Base-by-base conservation (phyloP, 2,888 invertebrate species). In the Embidobia sp. region DNA sequence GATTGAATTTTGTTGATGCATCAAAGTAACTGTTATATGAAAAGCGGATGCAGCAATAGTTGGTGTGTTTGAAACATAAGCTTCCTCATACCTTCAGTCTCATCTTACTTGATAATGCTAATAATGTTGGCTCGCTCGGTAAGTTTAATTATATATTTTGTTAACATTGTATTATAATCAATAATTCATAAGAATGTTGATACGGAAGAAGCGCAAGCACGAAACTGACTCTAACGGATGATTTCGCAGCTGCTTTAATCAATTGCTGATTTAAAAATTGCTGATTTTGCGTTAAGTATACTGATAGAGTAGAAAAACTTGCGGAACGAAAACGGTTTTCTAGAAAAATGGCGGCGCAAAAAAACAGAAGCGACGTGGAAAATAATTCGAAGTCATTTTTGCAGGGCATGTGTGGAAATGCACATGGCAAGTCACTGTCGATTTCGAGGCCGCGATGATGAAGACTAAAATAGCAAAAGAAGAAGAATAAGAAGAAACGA, bases 361-460 rank as follows among this genome's bases (percentile, higher is more conserved):
- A 19, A 44, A 10, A 22, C n/a, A 22, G n/a, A 13, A 8, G 27
- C 13, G n/a, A 48, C 26, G 13, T 48, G 26, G 29, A 48, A 48
- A 48, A 48, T 48, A 27, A 26, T 27, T 22, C 3, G 6, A 4
- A 22, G 6, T 22, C 3, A 22, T 22, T 22, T 22, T 22, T 6
- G 6, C 22, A 22, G 3, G 22, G 22, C 22, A n/a, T n/a, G n/a
- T n/a, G 40, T 57, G 33, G 22, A 59, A 57, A 44, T 44, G 29
- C 57, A 37, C 15, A 15, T 11, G 26, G 27, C 46, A 11, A 63
- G 26, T 48, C 31, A 63, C 49, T 49, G 79, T 80, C 80, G 84
- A 83, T 84, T 83, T 83, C 79, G 79, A 70, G 29, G 51, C 76
- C 81, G 80, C 77, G 80, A 82, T 80, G 80, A 79, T 66, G 77